Conservation (phyloP, 2,113 vertebrate genomes). For the Elephas maximus region DNA sequence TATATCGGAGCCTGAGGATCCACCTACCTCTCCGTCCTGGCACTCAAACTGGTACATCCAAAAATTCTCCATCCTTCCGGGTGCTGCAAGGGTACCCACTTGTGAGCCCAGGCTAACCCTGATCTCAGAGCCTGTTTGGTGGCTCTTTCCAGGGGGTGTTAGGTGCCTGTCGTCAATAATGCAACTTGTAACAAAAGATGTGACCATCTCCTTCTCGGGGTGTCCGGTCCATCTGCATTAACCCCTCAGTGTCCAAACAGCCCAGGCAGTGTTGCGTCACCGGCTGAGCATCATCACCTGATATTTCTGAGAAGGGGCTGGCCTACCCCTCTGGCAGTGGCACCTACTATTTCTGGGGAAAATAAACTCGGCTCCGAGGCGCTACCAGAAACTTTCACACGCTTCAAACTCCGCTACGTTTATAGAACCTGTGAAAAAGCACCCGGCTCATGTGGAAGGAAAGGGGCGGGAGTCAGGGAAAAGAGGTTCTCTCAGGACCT, state of each 20-base stretch:
- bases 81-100: background rate
- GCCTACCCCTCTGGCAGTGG: constrained; percentile 10
- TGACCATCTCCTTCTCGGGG: background rate
- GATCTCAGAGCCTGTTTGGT: background rate
- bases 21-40: constrained; percentile 89
- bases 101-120: constrained; percentile 16
- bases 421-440: constrained; percentile 80
- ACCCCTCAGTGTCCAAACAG: background rate
- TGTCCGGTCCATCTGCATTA: constrained; percentile 51
- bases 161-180: constrained; percentile 81
- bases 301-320: constrained; percentile 55
- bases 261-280: background rate
- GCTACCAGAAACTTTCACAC: constrained; percentile 78
- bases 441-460: constrained; percentile 3
- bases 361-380: constrained; percentile 32
- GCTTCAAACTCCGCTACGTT: constrained; percentile 53
- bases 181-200: constrained; percentile 84
- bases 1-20: background rate
- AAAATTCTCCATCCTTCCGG: constrained; percentile 95
- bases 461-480: background rate
- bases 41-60: constrained; percentile 94
- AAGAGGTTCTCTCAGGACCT: background rate
- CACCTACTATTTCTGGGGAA: constrained; percentile 75
- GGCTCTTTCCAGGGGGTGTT: constrained; percentile 81
- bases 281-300: constrained; percentile 33